Conservation (phyloP, 2,888 invertebrate species). For the Linnaemya vulpina region DNA sequence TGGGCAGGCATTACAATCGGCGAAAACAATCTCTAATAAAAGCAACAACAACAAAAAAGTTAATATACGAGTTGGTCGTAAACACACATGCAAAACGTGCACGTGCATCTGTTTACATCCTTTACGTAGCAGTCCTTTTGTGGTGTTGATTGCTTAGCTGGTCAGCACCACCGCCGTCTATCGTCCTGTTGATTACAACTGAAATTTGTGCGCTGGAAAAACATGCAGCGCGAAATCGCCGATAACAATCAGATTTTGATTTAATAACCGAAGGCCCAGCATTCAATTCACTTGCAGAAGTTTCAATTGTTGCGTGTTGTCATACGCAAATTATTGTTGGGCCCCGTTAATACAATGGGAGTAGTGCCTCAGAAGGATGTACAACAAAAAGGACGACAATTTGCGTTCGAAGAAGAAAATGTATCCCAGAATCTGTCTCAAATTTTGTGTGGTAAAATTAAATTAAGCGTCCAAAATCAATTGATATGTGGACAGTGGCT, state of each 20-base stretch:
- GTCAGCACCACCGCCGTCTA: background rate
- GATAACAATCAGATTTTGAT: conserved; percentile 1
- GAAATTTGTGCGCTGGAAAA: background rate
- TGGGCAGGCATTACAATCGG: background rate
- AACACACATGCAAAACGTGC: conserved; percentile 1
- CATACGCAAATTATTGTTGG: no score
- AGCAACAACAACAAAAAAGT: background rate
- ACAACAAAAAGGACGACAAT: no score
- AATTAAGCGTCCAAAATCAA: no score
- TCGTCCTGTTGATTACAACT: background rate
- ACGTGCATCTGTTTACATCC: background rate
- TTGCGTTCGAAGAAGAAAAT: no score
- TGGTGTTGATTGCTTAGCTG: background rate
- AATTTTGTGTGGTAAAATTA: no score
- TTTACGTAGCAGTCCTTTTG: background rate
- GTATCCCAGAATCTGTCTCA: no score
- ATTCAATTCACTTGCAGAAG: no score
- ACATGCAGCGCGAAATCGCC: background rate
- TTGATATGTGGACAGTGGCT: no score
- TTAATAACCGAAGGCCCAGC: no score
- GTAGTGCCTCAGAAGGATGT: no score
- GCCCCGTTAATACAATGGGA: no score
- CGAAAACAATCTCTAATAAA: conserved; percentile 40
- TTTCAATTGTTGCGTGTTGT: no score
- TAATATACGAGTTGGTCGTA: conserved; percentile 16